Conservation (phyloP, 2,888 invertebrate species). For the Mythimna lalbum region DNA sequence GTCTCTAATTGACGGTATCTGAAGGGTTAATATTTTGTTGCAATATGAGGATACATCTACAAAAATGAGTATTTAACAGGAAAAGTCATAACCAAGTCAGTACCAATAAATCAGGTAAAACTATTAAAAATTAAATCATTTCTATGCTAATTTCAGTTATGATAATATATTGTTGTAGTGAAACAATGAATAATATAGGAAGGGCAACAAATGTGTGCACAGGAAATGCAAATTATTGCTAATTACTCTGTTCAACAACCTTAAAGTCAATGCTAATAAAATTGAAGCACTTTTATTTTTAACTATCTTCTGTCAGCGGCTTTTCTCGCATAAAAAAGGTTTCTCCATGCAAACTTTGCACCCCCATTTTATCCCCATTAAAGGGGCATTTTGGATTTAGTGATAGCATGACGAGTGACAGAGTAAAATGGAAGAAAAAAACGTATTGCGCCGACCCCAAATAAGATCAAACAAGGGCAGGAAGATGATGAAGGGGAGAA, state of each 20-base stretch:
- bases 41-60: not conserved
- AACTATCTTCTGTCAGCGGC: not conserved
- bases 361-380: too few relatives aligned
- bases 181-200: conserved; percentile 22
- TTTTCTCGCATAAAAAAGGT: too few relatives aligned
- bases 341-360: too few relatives aligned
- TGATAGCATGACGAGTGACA: too few relatives aligned
- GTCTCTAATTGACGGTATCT: too few relatives aligned
- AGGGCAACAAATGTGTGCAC: conserved; percentile 7
- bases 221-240: conserved; percentile 50
- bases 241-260: conserved; percentile 35
- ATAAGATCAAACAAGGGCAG: too few relatives aligned
- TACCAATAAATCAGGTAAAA: conserved; percentile 4
- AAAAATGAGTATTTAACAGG: not conserved
- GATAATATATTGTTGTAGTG: not conserved
- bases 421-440: too few relatives aligned
- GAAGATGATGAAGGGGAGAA: too few relatives aligned
- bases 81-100: not conserved
- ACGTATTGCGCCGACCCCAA: too few relatives aligned
- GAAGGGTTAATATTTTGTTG: not conserved
- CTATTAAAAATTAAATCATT: not conserved
- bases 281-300: conserved; percentile 1
- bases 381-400: too few relatives aligned
- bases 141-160: conserved; percentile 6
- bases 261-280: conserved; percentile 25